Conservation (phyloP, 2,797 vertebrate species). For the Acanthurus leucopareius region DNA sequence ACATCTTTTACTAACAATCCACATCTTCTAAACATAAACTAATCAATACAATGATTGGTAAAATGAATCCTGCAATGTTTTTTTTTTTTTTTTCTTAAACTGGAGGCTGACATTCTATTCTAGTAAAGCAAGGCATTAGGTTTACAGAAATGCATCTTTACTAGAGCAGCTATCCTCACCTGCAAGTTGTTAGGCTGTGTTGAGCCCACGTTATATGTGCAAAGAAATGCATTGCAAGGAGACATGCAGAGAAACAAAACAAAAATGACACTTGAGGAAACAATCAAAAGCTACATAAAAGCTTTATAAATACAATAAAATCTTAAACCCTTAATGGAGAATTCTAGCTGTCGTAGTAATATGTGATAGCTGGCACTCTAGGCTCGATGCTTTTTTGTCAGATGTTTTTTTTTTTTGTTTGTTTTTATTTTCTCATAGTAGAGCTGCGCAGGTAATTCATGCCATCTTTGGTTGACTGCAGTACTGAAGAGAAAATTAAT, state of each 20-base stretch:
- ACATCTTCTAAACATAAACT: conserved; percentile 96
- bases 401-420: conserved; percentile 73
- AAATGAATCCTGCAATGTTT: conserved; percentile 93
- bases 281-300: conserved; percentile 95
- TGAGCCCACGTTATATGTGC: conserved; percentile 97
- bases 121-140: conserved; percentile 93
- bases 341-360: conserved; percentile 96
- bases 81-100: conserved; percentile 76
- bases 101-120: conserved; percentile 92
- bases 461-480: conserved; percentile 99
- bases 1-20: conserved; percentile 90
- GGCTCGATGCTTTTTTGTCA: conserved; percentile 87
- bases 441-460: conserved; percentile 96
- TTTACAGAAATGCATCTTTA: conserved; percentile 93
- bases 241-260: conserved; percentile 96
- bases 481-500: conserved; percentile 92
- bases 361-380: conserved; percentile 95
- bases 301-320: conserved; percentile 99
- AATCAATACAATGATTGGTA: conserved; percentile 94
- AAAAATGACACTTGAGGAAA: conserved; percentile 91
- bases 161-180: conserved; percentile 97
- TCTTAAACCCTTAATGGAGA: conserved; percentile 92
- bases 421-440: conserved; percentile 77
- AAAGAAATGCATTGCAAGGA: conserved; percentile 99
- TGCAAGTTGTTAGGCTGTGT: conserved; percentile 92